Conservation (phyloP, 2,888 invertebrate genomes). For the Escarpia spicata region DNA sequence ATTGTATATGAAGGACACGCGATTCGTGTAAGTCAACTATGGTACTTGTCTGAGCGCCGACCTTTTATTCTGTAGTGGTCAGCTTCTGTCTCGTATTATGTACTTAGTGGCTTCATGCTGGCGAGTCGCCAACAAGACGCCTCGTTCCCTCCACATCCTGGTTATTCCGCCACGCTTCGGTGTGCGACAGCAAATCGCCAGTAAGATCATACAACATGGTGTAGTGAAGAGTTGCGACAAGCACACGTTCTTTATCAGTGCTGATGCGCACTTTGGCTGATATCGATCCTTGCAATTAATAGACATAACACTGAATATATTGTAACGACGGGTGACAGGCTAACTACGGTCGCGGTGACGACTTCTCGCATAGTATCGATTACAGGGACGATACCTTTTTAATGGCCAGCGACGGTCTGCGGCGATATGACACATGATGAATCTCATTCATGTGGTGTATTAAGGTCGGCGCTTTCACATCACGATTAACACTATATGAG, state of each 20-base stretch:
- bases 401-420: background rate
- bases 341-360: background rate
- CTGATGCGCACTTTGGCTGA: background rate
- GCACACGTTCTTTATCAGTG: background rate
- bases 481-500: background rate
- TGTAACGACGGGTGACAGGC: background rate
- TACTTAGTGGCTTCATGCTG: too few relatives aligned
- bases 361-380: background rate
- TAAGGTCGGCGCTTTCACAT: background rate
- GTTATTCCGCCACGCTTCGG: too few relatives aligned
- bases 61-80: too few relatives aligned
- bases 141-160: too few relatives aligned
- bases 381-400: background rate
- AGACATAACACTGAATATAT: background rate
- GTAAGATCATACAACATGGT: background rate
- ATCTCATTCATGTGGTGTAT: background rate
- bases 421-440: background rate
- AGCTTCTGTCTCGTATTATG: too few relatives aligned
- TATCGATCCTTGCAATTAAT: background rate
- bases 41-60: too few relatives aligned
- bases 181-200: too few relatives aligned
- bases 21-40: too few relatives aligned
- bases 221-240: background rate
- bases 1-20: too few relatives aligned
- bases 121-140: too few relatives aligned